These are phyloP conservation scores for Caenorhabditis angaria DNA, from an alignment of 2,888 invertebrate genomes.

Conservation along the genomic window DNA sequence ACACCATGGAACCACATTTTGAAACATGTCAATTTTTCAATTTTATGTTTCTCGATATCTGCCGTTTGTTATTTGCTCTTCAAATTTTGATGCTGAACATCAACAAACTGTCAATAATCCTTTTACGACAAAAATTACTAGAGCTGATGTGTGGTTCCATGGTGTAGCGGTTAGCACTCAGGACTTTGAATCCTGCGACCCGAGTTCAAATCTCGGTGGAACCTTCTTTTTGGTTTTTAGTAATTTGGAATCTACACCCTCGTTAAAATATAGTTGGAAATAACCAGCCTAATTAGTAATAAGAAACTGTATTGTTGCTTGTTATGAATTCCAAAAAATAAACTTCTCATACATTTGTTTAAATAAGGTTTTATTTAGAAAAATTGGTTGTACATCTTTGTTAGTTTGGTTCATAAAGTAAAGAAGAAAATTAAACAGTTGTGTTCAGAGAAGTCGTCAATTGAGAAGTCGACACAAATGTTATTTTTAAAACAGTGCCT, in stretches of 20 bases:
- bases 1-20: constrained; percentile 50
- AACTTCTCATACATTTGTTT: background rate
- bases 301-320: too few species aligned
- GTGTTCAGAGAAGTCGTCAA: background rate
- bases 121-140: background rate
- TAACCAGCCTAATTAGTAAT: too few species aligned
- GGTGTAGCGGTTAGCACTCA: constrained; percentile 56
- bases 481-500: background rate
- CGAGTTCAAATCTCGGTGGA: constrained; percentile 54
- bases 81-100: background rate
- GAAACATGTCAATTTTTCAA: background rate
- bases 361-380: constrained; percentile 39
- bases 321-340: too few species aligned
- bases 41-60: background rate
- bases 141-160: constrained; percentile 25
- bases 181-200: constrained; percentile 54
- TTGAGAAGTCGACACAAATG: background rate
- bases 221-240: constrained; percentile 39
- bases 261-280: too few species aligned
- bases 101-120: background rate
- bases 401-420: too few species aligned
- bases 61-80: background rate
- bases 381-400: constrained; percentile 11
- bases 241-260: constrained; percentile 4
- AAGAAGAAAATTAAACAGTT: background rate